Evolutionary conservation across 2,113 vertebrate species (phyloP).

Genomic region (Takifugu flavidus): DNA sequence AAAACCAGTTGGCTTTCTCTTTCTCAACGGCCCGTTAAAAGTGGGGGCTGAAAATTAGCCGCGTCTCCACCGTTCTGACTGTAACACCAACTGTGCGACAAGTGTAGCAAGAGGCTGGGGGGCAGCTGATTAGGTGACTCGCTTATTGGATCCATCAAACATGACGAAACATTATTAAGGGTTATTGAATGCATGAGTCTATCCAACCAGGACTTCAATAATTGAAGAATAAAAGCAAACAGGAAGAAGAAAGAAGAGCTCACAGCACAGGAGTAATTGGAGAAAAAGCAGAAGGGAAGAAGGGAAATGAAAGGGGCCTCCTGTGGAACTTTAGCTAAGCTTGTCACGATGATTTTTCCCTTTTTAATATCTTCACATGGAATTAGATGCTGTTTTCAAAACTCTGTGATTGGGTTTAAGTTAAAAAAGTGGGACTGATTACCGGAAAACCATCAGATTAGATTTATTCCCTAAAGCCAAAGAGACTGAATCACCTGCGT

Average conservation of each 20-base stretch:
- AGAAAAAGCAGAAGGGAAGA: neutral
- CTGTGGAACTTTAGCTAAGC: constrained; percentile 1
- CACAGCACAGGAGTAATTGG: neutral
- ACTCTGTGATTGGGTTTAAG: too few relatives aligned
- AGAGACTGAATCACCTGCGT: too few relatives aligned
- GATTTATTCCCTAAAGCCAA: too few relatives aligned
- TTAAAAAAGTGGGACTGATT: too few relatives aligned
- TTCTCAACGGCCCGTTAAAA: too few relatives aligned
- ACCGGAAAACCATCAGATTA: too few relatives aligned
- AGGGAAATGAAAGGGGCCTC: constrained; percentile 1
- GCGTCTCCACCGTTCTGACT: neutral
- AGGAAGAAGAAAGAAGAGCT: constrained; percentile 1
- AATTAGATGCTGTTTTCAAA: neutral
- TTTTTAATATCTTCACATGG: neutral
- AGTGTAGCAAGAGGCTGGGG: neutral
- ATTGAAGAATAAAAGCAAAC: constrained; percentile 11
- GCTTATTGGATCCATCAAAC: constrained; percentile 14
- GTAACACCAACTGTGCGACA: neutral
- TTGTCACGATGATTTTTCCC: neutral
- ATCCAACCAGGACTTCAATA: constrained; percentile 5
- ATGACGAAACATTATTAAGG: neutral
- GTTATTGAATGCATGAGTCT: constrained; percentile 12
- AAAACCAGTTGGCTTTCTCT: too few relatives aligned
- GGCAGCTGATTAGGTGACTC: neutral
- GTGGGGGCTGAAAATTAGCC: too few relatives aligned